Evolutionary conservation across 1,140 invertebrate species (phyloP).

Genomic region (Drosophila chauvacae): DNA sequence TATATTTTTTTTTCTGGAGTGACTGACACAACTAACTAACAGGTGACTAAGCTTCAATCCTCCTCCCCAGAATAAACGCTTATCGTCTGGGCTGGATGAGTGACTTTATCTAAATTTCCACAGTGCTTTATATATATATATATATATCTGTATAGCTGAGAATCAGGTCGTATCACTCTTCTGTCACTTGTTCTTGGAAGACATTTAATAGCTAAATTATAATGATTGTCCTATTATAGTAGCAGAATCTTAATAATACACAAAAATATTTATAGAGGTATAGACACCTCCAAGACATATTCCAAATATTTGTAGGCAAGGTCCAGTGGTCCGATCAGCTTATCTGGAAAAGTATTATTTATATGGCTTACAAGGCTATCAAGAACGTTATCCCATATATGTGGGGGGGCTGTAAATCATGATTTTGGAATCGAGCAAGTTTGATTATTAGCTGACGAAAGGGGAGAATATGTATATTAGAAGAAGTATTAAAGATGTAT

Average conservation of each 20-base stretch:
- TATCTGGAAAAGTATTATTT: constrained; percentile 10
- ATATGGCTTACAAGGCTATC: not conserved
- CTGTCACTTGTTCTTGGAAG: not conserved
- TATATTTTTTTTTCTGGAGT: too few relatives aligned
- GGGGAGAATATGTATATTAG: not conserved
- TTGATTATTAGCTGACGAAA: not conserved
- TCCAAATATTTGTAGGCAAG: not conserved
- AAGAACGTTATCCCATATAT: constrained; percentile 9
- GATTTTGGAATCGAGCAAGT: not conserved
- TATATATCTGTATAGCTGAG: not conserved
- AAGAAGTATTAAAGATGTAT: not conserved
- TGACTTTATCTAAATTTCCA: constrained; percentile 2
- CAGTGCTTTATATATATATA: not conserved
- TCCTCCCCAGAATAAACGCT: not conserved
- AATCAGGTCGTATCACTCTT: too few relatives aligned
- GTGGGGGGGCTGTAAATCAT: constrained; percentile 3
- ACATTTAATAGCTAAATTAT: not conserved
- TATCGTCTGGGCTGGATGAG: not conserved
- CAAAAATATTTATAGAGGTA: not conserved
- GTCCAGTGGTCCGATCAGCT: not conserved
- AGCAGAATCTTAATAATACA: not conserved
- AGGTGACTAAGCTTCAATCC: constrained; percentile 19
- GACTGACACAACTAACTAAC: not conserved
- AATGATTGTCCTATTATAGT: not conserved
- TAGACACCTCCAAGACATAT: not conserved